phyloP scores from a whole-genome alignment of 2,888 invertebrate genomes.

The Xylota sylvarum region DNA sequence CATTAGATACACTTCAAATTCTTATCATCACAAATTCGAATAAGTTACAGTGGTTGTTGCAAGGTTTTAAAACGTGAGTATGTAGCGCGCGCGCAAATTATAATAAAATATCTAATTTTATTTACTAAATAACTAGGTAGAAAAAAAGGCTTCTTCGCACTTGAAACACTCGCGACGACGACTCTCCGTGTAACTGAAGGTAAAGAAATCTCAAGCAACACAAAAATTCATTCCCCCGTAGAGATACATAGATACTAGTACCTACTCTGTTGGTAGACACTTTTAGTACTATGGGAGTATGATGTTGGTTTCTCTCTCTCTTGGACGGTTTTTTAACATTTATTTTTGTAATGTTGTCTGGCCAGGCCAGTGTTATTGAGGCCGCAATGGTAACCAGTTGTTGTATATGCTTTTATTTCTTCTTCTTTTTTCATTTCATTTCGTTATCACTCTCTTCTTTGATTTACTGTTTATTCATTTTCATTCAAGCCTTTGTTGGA shows the following conservation, averaged over 20 bases:
- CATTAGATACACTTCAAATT: conserved; percentile 4
- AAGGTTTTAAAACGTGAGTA: not conserved
- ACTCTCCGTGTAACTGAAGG: conserved; percentile 72
- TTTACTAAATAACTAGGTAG: conserved; percentile 5
- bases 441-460: conserved; percentile 68
- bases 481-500: conserved; percentile 34
- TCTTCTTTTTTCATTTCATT: conserved; percentile 14
- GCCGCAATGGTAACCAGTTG: conserved; percentile 68
- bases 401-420: conserved; percentile 16
- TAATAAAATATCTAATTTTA: conserved; percentile 3
- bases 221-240: conserved; percentile 40
- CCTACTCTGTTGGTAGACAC: conserved; percentile 44
- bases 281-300: conserved; percentile 36
- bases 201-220: conserved; percentile 62
- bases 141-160: conserved; percentile 49
- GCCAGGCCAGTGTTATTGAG: conserved; percentile 50
- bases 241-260: conserved; percentile 50
- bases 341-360: conserved; percentile 22
- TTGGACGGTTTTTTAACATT: conserved; percentile 20
- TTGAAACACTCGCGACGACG: conserved; percentile 75
- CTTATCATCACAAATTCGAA: conserved; percentile 16
- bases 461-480: conserved; percentile 35
- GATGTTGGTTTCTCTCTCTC: conserved; percentile 27
- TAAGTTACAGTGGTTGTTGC: not conserved
- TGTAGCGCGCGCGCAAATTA: conserved; percentile 20